phyloP scores from a whole-genome alignment of 2,113 vertebrate genomes.

The Macaca mulatta region DNA sequence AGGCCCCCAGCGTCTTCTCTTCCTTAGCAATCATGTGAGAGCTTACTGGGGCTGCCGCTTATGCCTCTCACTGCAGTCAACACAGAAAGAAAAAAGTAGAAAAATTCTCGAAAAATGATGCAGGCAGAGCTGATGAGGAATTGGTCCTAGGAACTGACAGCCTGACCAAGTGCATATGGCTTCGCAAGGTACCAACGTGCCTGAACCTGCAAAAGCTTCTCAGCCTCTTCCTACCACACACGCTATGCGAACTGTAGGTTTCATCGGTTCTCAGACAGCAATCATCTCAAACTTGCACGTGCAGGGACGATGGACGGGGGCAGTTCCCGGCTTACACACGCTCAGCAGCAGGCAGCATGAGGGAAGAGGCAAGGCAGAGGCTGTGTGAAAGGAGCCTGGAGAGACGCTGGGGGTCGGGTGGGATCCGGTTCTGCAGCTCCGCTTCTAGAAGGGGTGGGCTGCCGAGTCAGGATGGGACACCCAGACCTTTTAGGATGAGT shows the following conservation, averaged over 20 bases:
- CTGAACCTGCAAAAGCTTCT: background rate
- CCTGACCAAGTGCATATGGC: background rate
- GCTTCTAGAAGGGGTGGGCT: background rate
- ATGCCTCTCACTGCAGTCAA: background rate
- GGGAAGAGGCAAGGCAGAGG: background rate
- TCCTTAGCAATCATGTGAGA: background rate
- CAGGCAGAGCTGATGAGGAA: background rate
- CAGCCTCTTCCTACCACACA: background rate
- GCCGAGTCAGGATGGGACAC: background rate
- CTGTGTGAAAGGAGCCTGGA: background rate
- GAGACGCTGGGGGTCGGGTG: background rate
- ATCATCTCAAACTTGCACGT: background rate
- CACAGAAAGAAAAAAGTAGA: background rate
- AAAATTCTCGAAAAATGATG: background rate
- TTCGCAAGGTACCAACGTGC: background rate
- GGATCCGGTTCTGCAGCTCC: background rate
- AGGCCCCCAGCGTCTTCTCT: background rate
- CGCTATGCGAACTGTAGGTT: background rate
- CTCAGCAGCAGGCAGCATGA: background rate
- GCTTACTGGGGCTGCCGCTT: background rate
- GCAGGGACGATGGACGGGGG: accelerated
- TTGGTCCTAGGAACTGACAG: background rate
- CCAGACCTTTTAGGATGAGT: background rate
- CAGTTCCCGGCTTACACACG: accelerated
- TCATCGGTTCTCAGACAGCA: background rate